Conservation (phyloP, 2,113 vertebrate species). For the Cavia porcellus region DNA sequence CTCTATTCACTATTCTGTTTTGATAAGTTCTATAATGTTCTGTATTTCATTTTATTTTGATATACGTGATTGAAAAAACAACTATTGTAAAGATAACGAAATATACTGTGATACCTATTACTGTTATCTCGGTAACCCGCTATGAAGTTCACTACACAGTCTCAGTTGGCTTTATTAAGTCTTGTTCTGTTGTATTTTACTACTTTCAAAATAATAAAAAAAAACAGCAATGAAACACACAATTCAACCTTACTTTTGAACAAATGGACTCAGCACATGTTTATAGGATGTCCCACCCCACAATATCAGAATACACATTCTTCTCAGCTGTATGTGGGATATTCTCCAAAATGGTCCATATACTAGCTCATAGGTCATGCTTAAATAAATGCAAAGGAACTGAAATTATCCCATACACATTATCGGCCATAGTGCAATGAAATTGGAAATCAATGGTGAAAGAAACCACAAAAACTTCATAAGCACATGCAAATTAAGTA, state of each 20-base stretch:
- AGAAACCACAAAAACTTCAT: not conserved
- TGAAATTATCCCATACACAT: not conserved
- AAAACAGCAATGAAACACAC: not conserved
- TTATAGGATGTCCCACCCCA: not conserved
- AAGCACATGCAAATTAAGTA: not conserved
- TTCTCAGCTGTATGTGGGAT: not conserved
- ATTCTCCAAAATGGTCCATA: not conserved
- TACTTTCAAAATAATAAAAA: too few species aligned
- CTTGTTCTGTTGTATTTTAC: too few species aligned
- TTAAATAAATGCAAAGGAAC: not conserved
- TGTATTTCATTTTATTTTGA: too few species aligned
- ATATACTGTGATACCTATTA: too few species aligned
- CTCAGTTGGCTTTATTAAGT: too few species aligned
- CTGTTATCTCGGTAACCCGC: too few species aligned
- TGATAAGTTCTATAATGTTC: too few species aligned
- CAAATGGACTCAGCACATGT: not conserved
- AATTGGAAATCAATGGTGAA: not conserved
- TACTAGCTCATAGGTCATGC: not conserved
- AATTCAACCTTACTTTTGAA: too few species aligned
- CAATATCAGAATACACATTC: not conserved
- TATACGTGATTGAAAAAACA: too few species aligned
- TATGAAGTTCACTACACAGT: too few species aligned
- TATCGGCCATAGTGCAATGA: not conserved
- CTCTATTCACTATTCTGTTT: too few species aligned
- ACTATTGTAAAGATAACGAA: too few species aligned